Percentiles rank a stretch among this genome's conserved stretches.
These are phyloP conservation scores for Anisognathus igniventris DNA, from an alignment of 2,797 vertebrate genomes.

Conservation along the genomic window DNA sequence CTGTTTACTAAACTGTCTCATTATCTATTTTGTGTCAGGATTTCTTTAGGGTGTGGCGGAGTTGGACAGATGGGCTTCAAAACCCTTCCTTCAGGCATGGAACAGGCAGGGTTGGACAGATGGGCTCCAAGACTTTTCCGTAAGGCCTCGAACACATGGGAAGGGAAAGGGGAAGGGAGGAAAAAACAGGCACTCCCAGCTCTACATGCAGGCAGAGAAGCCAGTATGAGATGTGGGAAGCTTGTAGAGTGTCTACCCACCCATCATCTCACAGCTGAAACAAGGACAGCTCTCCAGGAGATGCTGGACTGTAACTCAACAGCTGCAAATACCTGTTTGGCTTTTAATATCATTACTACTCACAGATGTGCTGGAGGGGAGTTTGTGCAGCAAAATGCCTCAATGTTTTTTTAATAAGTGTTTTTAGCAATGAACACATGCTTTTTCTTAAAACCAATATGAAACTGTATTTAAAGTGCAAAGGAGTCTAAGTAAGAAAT, in stretches of 20 bases:
- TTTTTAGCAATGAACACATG: conserved; percentile 42
- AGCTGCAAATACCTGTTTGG: conserved; percentile 52
- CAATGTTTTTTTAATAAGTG: conserved; percentile 56
- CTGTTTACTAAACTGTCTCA: conserved; percentile 74
- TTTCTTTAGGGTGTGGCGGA: conserved; percentile 75
- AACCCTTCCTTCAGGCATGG: conserved; percentile 68
- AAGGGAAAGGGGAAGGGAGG: background rate
- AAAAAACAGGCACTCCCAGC: background rate
- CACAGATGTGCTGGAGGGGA: conserved; percentile 45
- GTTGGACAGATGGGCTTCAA: conserved; percentile 74
- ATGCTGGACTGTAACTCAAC: background rate
- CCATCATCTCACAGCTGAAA: background rate
- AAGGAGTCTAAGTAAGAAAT: background rate
- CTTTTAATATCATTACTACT: conserved; percentile 23
- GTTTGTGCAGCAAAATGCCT: background rate
- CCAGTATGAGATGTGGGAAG: background rate
- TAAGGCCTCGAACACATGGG: conserved; percentile 57
- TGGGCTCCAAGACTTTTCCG: conserved; percentile 69
- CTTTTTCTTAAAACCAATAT: conserved; percentile 49
- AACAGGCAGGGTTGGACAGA: conserved; percentile 67
- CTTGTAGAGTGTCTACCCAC: background rate
- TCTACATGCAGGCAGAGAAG: background rate
- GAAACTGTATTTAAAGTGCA: conserved; percentile 33
- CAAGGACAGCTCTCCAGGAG: background rate
- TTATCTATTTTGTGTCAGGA: conserved; percentile 72